These are phyloP conservation scores for Aradophagus sp. DNA, from an alignment of 1,140 invertebrate genomes.

Conservation along the genomic window DNA sequence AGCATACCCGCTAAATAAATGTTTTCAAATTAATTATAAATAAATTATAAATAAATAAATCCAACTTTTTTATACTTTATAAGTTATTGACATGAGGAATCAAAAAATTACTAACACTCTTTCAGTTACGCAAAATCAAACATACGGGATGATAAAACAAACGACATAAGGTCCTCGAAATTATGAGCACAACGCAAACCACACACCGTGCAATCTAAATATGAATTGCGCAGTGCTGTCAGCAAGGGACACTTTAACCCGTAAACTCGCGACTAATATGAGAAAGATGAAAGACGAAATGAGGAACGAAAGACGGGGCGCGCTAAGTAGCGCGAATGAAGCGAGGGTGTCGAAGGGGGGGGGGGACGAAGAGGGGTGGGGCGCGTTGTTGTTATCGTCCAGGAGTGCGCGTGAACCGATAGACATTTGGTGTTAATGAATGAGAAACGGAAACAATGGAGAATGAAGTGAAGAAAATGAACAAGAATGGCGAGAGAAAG, in stretches of 20 bases:
- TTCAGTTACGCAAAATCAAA: too few species aligned
- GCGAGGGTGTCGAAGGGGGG: slow-evolving; percentile 7
- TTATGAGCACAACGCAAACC: slow-evolving; percentile 28
- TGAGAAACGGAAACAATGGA: slow-evolving; percentile 10
- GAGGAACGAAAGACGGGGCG: slow-evolving; percentile 16
- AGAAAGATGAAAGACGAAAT: slow-evolving; percentile 32
- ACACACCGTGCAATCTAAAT: slow-evolving; percentile 48
- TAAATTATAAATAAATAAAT: too few species aligned
- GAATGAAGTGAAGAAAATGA: slow-evolving; percentile 15
- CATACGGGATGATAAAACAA: too few species aligned
- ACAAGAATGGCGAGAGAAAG: too few species aligned
- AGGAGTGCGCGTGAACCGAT: slow-evolving; percentile 32
- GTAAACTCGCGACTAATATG: slow-evolving; percentile 29
- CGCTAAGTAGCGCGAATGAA: slow-evolving; percentile 31
- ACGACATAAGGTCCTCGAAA: too few species aligned
- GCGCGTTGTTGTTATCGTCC: slow-evolving; percentile 22
- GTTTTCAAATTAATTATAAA: too few species aligned
- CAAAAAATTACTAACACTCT: too few species aligned
- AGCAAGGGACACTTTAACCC: slow-evolving; percentile 36
- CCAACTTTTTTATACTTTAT: too few species aligned
- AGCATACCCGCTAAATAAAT: too few species aligned
- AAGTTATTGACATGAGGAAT: too few species aligned
- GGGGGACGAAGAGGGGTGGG: background rate
- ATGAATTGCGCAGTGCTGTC: slow-evolving; percentile 28
- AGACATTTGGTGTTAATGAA: slow-evolving; percentile 23